These are phyloP conservation scores for Rhegmatorhina hoffmannsi DNA, from an alignment of 2,113 vertebrate species.

Conservation along the genomic window DNA sequence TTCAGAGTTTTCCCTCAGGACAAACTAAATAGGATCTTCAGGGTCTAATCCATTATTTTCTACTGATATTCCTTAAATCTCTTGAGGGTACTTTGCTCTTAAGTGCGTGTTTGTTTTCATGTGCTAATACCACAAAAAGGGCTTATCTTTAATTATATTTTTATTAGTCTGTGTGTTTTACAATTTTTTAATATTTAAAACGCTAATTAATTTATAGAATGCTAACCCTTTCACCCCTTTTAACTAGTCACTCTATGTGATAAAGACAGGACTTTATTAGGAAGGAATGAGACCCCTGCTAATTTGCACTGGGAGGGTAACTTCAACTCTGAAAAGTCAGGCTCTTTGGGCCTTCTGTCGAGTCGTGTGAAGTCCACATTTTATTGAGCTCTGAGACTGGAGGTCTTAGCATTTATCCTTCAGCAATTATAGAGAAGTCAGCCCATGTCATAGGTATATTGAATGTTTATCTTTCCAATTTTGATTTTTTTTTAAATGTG, in stretches of 20 bases:
- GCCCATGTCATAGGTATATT: neutral
- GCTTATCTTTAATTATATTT: neutral
- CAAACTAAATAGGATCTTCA: constrained; percentile 11
- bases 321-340: neutral
- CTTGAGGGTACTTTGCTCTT: neutral
- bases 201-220: neutral
- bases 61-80: constrained; percentile 7
- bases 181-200: neutral
- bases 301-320: neutral
- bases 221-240: neutral
- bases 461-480: neutral
- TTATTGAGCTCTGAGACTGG: neutral
- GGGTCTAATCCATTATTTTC: neutral
- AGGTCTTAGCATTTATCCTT: neutral
- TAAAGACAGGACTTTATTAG: neutral
- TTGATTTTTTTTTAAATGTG: neutral
- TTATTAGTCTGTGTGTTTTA: neutral
- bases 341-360: neutral
- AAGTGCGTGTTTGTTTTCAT: constrained; percentile 4
- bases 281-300: neutral
- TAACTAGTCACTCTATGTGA: neutral
- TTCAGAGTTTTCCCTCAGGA: constrained; percentile 1
- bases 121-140: neutral
- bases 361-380: neutral
- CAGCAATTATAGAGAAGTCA: neutral